A percentile compares a stretch with the other conserved stretches of the same genome.
Conservation (phyloP, 2,888 invertebrate species). For the Therioaphis trifolii region DNA sequence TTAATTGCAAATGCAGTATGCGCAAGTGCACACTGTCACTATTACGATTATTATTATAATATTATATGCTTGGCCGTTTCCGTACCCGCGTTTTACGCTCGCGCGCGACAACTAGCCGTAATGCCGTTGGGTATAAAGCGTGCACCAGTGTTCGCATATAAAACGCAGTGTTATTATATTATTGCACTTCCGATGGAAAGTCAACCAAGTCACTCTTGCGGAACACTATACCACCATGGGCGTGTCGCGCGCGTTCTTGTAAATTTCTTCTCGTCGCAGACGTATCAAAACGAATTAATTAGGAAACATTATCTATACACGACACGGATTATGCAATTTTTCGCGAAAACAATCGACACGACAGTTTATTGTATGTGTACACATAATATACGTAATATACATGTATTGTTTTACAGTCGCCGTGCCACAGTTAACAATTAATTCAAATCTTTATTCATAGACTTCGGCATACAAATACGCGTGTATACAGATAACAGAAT, state of each 20-base stretch:
- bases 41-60: not conserved
- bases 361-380: not conserved
- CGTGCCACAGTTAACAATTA: too few relatives aligned
- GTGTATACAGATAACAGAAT: not conserved
- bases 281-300: constrained; percentile 41
- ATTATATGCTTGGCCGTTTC: not conserved
- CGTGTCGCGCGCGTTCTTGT: constrained; percentile 34
- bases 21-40: not conserved
- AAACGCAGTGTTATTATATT: not conserved
- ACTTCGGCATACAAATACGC: not conserved
- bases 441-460: too few relatives aligned
- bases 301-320: constrained; percentile 28
- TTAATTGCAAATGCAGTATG: too few relatives aligned
- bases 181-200: constrained; percentile 56
- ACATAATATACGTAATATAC: not conserved
- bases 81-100: not conserved
- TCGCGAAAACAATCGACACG: constrained; percentile 33
- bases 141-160: not conserved
- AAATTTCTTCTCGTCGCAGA: constrained; percentile 40
- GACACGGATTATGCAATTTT: constrained; percentile 27
- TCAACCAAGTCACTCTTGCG: constrained; percentile 42
- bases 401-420: too few relatives aligned
- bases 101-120: not conserved
- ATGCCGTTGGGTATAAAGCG: constrained; percentile 11
- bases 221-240: constrained; percentile 37